Conservation (phyloP, 1,140 invertebrate genomes). For the Nasonia vitripennis region DNA sequence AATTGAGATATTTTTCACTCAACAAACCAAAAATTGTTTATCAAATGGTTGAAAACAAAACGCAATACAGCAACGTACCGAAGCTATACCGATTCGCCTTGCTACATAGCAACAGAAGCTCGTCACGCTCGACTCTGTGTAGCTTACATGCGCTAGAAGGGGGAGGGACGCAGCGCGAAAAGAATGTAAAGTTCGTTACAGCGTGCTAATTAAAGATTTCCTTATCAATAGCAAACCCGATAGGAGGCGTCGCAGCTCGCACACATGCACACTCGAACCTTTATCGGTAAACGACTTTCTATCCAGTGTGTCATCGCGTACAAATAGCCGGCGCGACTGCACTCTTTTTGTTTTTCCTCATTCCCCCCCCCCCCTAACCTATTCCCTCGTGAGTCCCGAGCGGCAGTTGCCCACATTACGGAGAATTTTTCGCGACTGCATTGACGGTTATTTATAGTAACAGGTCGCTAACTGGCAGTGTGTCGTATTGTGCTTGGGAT, state of each 20-base stretch:
- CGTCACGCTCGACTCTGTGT: not conserved
- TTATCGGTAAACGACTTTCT: slow-evolving; percentile 48
- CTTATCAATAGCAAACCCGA: slow-evolving; percentile 48
- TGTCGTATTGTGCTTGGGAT: too few relatives aligned
- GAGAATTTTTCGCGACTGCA: too few relatives aligned
- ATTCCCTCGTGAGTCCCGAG: too few relatives aligned
- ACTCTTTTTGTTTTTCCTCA: slow-evolving; percentile 29
- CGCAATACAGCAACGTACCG: not conserved
- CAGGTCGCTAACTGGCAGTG: too few relatives aligned
- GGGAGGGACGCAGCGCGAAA: not conserved
- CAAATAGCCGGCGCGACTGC: slow-evolving; percentile 27
- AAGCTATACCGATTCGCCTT: too few relatives aligned
- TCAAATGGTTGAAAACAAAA: not conserved
- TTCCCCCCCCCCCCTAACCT: not conserved
- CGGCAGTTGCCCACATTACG: too few relatives aligned
- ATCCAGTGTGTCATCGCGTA: slow-evolving; percentile 46
- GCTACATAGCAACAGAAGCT: not conserved
- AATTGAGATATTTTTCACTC: too few relatives aligned
- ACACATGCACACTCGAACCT: slow-evolving; percentile 16
- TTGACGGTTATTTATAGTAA: too few relatives aligned
- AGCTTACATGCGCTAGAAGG: not conserved
- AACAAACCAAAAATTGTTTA: not conserved
- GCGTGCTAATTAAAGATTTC: slow-evolving; percentile 47
- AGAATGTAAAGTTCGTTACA: slow-evolving; percentile 42
- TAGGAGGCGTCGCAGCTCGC: slow-evolving; percentile 20